Conservation (phyloP, 2,888 invertebrate genomes). For the Ichneumoninae sp. region DNA sequence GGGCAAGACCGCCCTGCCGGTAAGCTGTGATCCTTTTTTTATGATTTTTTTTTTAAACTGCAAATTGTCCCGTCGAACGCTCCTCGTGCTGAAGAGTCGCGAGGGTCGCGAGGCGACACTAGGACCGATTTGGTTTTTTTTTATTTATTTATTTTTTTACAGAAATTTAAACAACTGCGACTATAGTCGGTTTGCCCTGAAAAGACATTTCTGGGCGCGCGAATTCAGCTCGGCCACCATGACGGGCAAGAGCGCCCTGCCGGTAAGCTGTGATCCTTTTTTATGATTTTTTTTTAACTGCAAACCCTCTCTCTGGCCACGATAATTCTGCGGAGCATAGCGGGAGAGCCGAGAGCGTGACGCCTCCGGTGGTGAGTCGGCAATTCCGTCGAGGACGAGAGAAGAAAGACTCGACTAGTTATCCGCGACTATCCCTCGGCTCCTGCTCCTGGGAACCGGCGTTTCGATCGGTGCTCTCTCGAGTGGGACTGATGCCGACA, state of each 20-base stretch:
- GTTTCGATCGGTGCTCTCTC: conserved; percentile 46
- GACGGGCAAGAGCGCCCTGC: neutral
- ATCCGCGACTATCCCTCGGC: conserved; percentile 12
- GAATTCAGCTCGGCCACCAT: conserved; percentile 4
- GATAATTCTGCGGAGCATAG: conserved; percentile 38
- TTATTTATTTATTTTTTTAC: conserved; percentile 2
- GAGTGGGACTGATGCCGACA: conserved; percentile 44
- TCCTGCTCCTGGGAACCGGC: conserved; percentile 48
- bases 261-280: neutral
- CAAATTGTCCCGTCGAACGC: too few species aligned
- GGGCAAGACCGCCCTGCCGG: neutral
- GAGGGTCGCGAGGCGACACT: too few species aligned
- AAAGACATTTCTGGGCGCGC: conserved; percentile 10
- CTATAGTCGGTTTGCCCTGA: neutral
- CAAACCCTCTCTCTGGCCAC: conserved; percentile 13
- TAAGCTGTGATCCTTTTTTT: conserved; percentile 3
- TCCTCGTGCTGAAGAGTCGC: too few species aligned
- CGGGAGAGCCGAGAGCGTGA: conserved; percentile 52
- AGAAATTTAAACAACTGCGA: neutral
- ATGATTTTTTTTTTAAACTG: neutral
- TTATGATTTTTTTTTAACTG: neutral
- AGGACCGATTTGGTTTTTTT: too few species aligned
- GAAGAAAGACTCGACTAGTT: conserved; percentile 17
- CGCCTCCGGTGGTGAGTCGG: conserved; percentile 49
- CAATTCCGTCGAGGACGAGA: conserved; percentile 47